Percentiles rank a stretch among this genome's conserved stretches.
phyloP scores from a whole-genome alignment of 2,797 vertebrate genomes.

The Notolabrus celidotus region DNA sequence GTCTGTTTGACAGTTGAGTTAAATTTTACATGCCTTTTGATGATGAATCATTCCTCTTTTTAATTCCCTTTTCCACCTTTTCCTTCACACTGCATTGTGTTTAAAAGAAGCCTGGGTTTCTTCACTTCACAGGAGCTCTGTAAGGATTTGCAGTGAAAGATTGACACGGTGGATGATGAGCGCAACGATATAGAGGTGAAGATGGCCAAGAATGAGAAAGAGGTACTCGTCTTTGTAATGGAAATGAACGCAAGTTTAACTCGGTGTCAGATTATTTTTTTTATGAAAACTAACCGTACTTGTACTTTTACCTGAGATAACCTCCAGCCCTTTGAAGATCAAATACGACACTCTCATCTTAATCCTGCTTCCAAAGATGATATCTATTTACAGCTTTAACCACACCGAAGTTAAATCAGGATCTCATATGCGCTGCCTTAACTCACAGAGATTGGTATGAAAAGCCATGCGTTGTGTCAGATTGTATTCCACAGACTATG shows the following conservation, averaged over 20 bases:
- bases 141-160: constrained; percentile 78
- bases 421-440: constrained; percentile 42
- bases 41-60: constrained; percentile 61
- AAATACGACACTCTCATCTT: constrained; percentile 56
- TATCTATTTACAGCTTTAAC: constrained; percentile 69
- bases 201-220: constrained; percentile 77
- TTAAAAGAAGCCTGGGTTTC: constrained; percentile 52
- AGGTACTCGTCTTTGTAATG: constrained; percentile 80
- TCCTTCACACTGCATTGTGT: constrained; percentile 10
- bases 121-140: constrained; percentile 74
- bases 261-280: constrained; percentile 60
- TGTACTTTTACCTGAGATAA: constrained; percentile 64
- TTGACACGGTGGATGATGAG: constrained; percentile 79
- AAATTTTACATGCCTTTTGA: constrained; percentile 65
- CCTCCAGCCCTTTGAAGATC: constrained; percentile 73
- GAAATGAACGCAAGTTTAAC: constrained; percentile 78
- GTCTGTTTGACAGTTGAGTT: constrained; percentile 53
- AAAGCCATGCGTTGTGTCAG: constrained; percentile 45
- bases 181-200: constrained; percentile 75
- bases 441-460: constrained; percentile 51
- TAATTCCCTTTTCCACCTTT: constrained; percentile 20
- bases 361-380: constrained; percentile 65
- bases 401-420: constrained; percentile 67
- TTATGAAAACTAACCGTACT: constrained; percentile 41
- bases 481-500: constrained; percentile 48